Evolutionary conservation across 2,797 vertebrate genomes (phyloP), one percentile per base, ranked within the genome.

Genomic region (Cryptoblepharus egeriae): DNA sequence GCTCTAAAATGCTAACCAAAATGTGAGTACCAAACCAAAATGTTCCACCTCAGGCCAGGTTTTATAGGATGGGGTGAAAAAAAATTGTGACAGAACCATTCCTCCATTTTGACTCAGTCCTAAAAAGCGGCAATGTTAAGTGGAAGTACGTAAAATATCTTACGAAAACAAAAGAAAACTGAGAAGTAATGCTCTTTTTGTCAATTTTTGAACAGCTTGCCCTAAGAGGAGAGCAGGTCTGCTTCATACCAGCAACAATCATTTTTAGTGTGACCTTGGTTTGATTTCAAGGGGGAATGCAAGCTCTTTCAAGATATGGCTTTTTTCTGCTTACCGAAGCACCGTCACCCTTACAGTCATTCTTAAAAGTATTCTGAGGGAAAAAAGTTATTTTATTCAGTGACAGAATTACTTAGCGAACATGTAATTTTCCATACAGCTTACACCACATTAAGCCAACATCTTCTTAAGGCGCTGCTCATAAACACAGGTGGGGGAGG

Each of bases 401-500:
- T 18, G 32, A 63, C 63, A 86, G 83, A 85, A 45, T 81, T 77
- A 88, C 78, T 87, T 88, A 71, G 55, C 63, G 72, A 52, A 80
- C 24, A 49, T 82, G 75, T 0, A 0, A 75, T 49, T 88, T 86
- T 88, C 20, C 0, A 80, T 39, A 76, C 72, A n/a, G 76, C 76
- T 67, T 57, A 77, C 39, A 73, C 80, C 1, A 4, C 49, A 79
- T 49, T 49, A 71, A 86, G 79, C 84, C 72, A 30, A 85, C 85
- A 68, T 80, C 87, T 67, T 67, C 37, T 1, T 5, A 76, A 85
- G 80, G 64, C 79, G 61, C 55, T 80, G 80, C 12, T 79, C 87
- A 89, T 85, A 91, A 88, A 88, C 78, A 76, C 49, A 87, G 20
- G 26, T 73, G 28, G 39, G n/a, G 11, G 75, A 65, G 90, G 79